Evolutionary conservation across 2,888 invertebrate species (phyloP).

Genomic region (Leptura quadrifasciata): DNA sequence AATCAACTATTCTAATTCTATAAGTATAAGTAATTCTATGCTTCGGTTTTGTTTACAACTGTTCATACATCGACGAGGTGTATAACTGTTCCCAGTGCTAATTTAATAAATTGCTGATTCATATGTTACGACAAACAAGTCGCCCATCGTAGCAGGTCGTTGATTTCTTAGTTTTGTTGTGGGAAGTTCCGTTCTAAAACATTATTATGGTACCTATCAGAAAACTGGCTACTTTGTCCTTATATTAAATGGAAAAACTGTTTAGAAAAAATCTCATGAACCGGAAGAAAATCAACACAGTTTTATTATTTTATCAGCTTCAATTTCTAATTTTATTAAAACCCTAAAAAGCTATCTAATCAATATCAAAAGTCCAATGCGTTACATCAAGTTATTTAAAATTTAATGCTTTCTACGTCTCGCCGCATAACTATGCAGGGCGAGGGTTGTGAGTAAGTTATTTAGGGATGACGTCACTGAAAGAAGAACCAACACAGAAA

Average conservation of each 20-base stretch:
- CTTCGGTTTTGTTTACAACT: constrained; percentile 8
- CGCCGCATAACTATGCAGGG: background rate
- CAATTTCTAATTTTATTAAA: no score
- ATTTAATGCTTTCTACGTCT: background rate
- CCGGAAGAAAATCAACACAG: no score
- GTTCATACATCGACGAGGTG: constrained; percentile 2
- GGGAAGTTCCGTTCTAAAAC: constrained; percentile 10
- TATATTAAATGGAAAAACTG: no score
- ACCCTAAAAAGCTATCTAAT: no score
- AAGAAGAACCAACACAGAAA: constrained; percentile 13
- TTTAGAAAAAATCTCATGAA: no score
- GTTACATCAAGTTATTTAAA: background rate
- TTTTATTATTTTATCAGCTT: no score
- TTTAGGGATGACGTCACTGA: constrained; percentile 1
- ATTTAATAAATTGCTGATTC: constrained; percentile 17
- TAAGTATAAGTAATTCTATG: background rate
- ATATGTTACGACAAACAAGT: constrained; percentile 4
- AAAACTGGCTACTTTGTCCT: background rate
- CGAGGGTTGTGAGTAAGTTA: background rate
- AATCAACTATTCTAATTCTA: background rate
- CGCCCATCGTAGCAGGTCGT: constrained; percentile 5
- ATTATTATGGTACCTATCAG: background rate
- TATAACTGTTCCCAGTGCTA: background rate
- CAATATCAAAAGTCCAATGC: background rate
- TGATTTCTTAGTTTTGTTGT: constrained; percentile 20